Conservation (phyloP, 2,113 vertebrate species). For the Dromaius novaehollandiae region DNA sequence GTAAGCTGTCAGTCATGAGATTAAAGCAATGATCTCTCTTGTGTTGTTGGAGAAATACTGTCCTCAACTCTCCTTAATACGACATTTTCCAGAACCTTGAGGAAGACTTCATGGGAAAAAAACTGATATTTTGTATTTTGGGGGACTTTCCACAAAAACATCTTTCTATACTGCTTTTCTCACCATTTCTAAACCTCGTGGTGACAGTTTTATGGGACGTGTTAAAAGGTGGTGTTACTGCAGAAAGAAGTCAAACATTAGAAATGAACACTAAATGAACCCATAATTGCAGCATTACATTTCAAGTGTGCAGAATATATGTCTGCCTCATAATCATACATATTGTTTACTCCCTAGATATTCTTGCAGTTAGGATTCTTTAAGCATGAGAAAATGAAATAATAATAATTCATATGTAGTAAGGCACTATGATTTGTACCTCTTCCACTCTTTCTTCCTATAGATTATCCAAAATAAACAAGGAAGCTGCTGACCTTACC, state of each 20-base stretch:
- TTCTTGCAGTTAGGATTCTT: neutral
- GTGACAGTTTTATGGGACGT: neutral
- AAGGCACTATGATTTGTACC: neutral
- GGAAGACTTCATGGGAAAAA: neutral
- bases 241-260: neutral
- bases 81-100: neutral
- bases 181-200: neutral
- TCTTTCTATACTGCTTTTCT: neutral
- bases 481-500: neutral
- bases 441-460: neutral
- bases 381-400: neutral
- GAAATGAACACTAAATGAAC: neutral
- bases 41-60: neutral
- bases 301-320: neutral
- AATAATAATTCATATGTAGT: neutral
- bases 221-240: neutral
- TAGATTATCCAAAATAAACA: neutral
- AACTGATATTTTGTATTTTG: neutral
- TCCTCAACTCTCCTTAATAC: neutral
- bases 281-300: neutral
- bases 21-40: neutral
- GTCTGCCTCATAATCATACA: neutral
- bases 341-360: neutral
- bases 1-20: neutral
- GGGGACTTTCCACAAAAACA: neutral